These are phyloP conservation scores for Phyllotis vaccarum DNA, from an alignment of 2,797 vertebrate genomes.

Conservation along the genomic window DNA sequence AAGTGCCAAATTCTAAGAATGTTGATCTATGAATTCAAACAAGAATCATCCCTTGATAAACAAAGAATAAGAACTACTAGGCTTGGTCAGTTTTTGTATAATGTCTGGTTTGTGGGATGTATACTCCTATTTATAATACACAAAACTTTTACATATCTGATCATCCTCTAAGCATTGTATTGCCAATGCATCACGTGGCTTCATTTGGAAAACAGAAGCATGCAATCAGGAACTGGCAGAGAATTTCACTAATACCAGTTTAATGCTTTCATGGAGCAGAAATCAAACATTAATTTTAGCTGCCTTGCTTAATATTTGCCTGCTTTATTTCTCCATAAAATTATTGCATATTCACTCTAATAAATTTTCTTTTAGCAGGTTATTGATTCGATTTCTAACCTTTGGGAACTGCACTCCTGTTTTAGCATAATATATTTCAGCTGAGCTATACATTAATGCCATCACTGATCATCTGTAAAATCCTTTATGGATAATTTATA, in stretches of 20 bases:
- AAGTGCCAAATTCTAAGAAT: neutral
- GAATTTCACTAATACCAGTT: slow-evolving; percentile 13
- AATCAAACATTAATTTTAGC: slow-evolving; percentile 72
- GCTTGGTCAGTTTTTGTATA: neutral
- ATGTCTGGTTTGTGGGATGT: neutral
- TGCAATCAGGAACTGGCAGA: neutral
- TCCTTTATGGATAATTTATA: slow-evolving; percentile 65
- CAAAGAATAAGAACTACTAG: neutral
- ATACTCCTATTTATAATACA: neutral
- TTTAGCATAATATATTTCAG: slow-evolving; percentile 67
- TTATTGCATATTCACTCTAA: slow-evolving; percentile 44
- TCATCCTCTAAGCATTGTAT: neutral
- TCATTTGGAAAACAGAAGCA: slow-evolving; percentile 45
- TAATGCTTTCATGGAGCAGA: slow-evolving; percentile 59
- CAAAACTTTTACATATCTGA: neutral
- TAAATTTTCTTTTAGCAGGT: slow-evolving; percentile 70
- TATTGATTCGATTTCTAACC: slow-evolving; percentile 76
- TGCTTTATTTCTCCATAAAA: slow-evolving; percentile 65
- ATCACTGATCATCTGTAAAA: slow-evolving; percentile 62
- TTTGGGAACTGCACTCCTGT: slow-evolving; percentile 60
- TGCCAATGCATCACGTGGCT: neutral
- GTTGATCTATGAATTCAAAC: neutral
- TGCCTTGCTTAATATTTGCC: slow-evolving; percentile 66
- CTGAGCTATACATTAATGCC: slow-evolving; percentile 64
- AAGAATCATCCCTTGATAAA: neutral